Evolutionary conservation across 2,888 invertebrate species (phyloP).

Genomic region (Pinctada fucata): DNA sequence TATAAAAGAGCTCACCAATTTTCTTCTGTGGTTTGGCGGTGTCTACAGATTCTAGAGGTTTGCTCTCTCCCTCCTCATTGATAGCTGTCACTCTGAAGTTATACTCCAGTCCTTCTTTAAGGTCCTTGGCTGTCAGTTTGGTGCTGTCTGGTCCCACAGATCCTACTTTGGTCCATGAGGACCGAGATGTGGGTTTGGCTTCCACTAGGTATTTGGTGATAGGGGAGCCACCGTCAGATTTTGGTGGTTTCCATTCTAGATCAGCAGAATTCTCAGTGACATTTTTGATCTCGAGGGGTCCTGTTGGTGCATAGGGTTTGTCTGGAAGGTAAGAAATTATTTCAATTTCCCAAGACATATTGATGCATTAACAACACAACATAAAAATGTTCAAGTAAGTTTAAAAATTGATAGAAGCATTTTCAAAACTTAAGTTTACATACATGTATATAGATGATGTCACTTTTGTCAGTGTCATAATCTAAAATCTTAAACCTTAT

Average conservation of each 20-base stretch:
- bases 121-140: slow-evolving; percentile 59
- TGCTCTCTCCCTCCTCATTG: slow-evolving; percentile 71
- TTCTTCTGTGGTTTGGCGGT: slow-evolving; percentile 61
- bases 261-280: slow-evolving; percentile 66
- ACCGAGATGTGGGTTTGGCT: slow-evolving; percentile 64
- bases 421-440: too few relatives aligned
- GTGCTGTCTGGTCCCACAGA: slow-evolving; percentile 60
- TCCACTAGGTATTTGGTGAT: slow-evolving; percentile 69
- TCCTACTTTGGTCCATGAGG: slow-evolving; percentile 65
- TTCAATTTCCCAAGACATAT: too few relatives aligned
- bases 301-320: slow-evolving; percentile 55
- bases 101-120: slow-evolving; percentile 72
- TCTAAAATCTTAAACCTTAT: too few relatives aligned
- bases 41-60: slow-evolving; percentile 59
- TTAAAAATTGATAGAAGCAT: too few relatives aligned
- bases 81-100: slow-evolving; percentile 74
- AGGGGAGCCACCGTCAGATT: slow-evolving; percentile 72
- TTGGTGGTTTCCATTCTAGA: slow-evolving; percentile 76
- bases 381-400: too few relatives aligned
- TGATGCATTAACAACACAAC: too few relatives aligned
- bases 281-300: slow-evolving; percentile 62
- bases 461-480: too few relatives aligned
- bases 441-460: too few relatives aligned
- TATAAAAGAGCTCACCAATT: slow-evolving; percentile 36
- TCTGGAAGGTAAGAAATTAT: slow-evolving; percentile 16